A percentile compares a stretch with the other conserved stretches of the same genome.
Evolutionary conservation across 2,888 invertebrate species (phyloP).

Genomic region (Macrophya annulata): DNA sequence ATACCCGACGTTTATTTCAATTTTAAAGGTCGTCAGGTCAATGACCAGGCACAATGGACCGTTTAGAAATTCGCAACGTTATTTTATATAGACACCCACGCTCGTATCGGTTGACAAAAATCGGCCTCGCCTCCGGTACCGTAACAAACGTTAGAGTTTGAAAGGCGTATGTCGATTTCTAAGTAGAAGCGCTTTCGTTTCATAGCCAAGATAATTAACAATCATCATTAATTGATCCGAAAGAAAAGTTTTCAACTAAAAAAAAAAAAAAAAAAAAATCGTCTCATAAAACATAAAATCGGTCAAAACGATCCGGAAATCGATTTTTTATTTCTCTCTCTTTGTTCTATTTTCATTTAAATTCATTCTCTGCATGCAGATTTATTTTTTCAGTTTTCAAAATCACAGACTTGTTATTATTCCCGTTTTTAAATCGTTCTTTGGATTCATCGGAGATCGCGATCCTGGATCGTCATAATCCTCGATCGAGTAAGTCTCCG

Average conservation of each 20-base stretch:
- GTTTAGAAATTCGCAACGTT: conserved; percentile 54
- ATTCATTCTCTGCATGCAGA: too few species aligned
- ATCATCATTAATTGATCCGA: background rate
- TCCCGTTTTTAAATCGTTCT: background rate
- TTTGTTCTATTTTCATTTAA: background rate
- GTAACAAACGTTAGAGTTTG: background rate
- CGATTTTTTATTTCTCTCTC: background rate
- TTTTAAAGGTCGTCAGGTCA: conserved; percentile 17
- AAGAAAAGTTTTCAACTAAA: background rate
- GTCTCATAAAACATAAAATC: background rate
- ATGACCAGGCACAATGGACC: conserved; percentile 37
- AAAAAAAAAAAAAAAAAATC: background rate
- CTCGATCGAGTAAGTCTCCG: background rate
- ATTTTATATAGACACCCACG: conserved; percentile 45
- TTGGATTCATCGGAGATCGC: background rate
- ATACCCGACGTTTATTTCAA: background rate
- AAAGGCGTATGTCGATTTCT: conserved; percentile 27
- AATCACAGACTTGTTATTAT: background rate
- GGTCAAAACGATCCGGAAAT: background rate
- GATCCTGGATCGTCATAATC: background rate
- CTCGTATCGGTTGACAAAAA: conserved; percentile 48
- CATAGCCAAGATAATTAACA: background rate
- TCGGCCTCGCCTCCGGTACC: conserved; percentile 28
- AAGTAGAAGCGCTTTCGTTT: conserved; percentile 13
- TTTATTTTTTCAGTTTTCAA: background rate